phyloP scores from a whole-genome alignment of 2,888 invertebrate genomes.

The Conomelus anceps region DNA sequence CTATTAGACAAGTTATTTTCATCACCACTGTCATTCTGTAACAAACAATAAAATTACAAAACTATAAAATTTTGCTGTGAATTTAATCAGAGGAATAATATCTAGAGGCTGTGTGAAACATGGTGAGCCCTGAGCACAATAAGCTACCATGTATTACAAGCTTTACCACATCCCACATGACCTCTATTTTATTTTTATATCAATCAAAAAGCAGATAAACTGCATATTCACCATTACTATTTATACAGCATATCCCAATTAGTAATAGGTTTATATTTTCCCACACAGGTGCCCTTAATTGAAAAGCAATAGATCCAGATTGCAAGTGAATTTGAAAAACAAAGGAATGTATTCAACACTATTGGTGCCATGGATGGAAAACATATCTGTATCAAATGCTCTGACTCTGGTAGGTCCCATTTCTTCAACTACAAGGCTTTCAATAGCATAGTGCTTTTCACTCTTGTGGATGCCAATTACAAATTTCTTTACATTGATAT shows the following conservation, averaged over 20 bases:
- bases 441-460: conserved; percentile 7
- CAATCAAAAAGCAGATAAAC: too few species aligned
- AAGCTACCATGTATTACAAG: too few species aligned
- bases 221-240: too few species aligned
- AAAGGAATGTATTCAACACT: conserved; percentile 8
- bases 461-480: conserved; percentile 8
- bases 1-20: too few species aligned
- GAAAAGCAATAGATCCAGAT: neutral
- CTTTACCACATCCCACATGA: too few species aligned
- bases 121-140: too few species aligned
- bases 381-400: conserved; percentile 17
- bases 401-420: conserved; percentile 16
- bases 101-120: too few species aligned
- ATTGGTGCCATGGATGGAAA: conserved; percentile 10
- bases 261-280: neutral
- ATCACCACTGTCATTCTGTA: neutral
- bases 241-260: neutral
- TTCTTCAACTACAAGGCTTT: neutral
- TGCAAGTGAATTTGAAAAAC: conserved; percentile 7
- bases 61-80: too few species aligned
- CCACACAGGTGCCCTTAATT: neutral
- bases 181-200: too few species aligned
- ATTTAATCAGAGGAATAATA: too few species aligned
- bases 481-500: conserved; percentile 15
- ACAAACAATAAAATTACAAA: neutral